These are phyloP conservation scores for Eumacrocentrus americanus DNA, from an alignment of 2,888 invertebrate genomes.

Conservation along the genomic window DNA sequence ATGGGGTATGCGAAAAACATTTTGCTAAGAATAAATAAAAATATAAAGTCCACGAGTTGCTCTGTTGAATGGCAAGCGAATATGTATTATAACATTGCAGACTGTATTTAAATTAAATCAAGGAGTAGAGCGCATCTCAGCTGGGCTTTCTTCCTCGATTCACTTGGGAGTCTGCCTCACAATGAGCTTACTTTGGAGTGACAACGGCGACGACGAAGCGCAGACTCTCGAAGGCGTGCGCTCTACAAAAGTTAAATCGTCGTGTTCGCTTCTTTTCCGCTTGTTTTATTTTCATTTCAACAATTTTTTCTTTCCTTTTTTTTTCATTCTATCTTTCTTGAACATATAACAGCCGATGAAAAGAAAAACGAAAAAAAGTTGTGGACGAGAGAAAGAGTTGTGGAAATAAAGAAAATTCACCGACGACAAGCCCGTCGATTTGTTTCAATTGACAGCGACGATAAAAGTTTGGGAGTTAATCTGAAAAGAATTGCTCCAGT, in stretches of 20 bases:
- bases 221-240: not conserved
- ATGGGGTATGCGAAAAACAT: too few species aligned
- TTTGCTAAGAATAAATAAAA: constrained; percentile 23
- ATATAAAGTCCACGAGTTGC: constrained; percentile 16
- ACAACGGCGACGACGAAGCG: constrained; percentile 1
- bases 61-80: constrained; percentile 12
- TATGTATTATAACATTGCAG: constrained; percentile 17
- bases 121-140: not conserved
- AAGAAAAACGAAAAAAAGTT: not conserved
- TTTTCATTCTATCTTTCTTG: not conserved
- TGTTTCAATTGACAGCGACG: constrained; percentile 24
- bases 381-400: not conserved
- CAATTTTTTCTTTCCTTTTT: not conserved
- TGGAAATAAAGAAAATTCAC: constrained; percentile 12
- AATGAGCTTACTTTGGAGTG: constrained; percentile 9
- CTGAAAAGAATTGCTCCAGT: constrained; percentile 20
- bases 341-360: not conserved
- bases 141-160: constrained; percentile 6
- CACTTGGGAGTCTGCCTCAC: constrained; percentile 11
- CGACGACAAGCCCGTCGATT: constrained; percentile 22
- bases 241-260: not conserved
- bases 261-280: not conserved
- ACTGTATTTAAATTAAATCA: constrained; percentile 11
- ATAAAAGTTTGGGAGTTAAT: constrained; percentile 30
- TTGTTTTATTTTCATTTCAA: not conserved